These are phyloP conservation scores for Glyptemys insculpta DNA, from an alignment of 2,797 vertebrate species.

Conservation along the genomic window DNA sequence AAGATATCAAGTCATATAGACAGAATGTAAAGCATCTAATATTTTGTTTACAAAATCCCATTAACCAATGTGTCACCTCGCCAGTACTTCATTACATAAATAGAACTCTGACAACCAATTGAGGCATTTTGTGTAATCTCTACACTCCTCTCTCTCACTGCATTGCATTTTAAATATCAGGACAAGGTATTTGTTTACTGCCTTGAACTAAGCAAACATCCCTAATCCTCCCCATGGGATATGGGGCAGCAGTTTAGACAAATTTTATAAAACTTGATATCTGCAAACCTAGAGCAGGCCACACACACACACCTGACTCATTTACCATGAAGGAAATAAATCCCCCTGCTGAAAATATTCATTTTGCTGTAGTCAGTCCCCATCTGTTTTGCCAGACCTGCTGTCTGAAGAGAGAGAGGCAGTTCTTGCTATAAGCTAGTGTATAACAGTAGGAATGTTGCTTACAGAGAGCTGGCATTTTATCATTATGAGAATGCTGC, in stretches of 20 bases:
- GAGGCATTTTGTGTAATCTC: conserved; percentile 7
- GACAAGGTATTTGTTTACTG: not conserved
- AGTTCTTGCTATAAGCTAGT: conserved; percentile 21
- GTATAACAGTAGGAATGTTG: conserved; percentile 2
- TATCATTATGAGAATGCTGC: not conserved
- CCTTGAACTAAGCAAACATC: not conserved
- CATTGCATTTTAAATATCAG: not conserved
- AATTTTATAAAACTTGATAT: not conserved
- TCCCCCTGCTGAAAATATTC: conserved; percentile 3
- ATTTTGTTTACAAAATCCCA: not conserved
- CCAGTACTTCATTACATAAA: not conserved
- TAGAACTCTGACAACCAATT: not conserved
- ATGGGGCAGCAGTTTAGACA: fast-evolving
- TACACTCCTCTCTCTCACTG: not conserved
- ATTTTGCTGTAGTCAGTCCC: conserved; percentile 36
- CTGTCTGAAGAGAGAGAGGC: conserved; percentile 26
- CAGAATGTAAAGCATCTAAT: not conserved
- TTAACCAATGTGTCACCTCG: not conserved
- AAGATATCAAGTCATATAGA: not conserved
- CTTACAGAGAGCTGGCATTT: not conserved
- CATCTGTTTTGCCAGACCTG: not conserved
- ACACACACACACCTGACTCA: not conserved
- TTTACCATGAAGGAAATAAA: conserved; percentile 35
- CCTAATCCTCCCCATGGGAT: not conserved
- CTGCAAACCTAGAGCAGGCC: not conserved